Conservation (phyloP, 2,113 vertebrate species). For the Suncus etruscus region DNA sequence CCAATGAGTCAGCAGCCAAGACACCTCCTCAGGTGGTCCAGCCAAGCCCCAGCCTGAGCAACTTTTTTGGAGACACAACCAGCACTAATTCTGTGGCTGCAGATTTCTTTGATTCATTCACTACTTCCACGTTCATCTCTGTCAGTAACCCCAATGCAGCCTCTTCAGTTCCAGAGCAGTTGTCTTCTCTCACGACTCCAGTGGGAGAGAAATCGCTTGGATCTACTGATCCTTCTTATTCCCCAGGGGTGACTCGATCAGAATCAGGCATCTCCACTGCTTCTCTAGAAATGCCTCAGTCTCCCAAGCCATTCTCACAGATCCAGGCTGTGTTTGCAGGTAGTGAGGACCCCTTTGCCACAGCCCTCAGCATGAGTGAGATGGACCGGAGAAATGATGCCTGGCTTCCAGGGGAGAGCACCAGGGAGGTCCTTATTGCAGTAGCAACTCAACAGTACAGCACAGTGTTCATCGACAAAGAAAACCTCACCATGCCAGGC, state of each 20-base stretch:
- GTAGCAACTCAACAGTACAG: slow-evolving; percentile 93
- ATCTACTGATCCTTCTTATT: slow-evolving; percentile 81
- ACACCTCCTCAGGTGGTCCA: slow-evolving; percentile 92
- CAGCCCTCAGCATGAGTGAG: slow-evolving; percentile 96
- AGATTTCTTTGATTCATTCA: slow-evolving; percentile 99
- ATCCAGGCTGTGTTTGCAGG: slow-evolving; percentile 95
- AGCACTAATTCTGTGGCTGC: slow-evolving; percentile 91
- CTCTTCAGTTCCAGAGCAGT: slow-evolving; percentile 82
- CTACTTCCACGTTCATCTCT: slow-evolving; percentile 94
- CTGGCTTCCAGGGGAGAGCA: slow-evolving; percentile 95
- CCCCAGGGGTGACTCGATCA: slow-evolving; percentile 74
- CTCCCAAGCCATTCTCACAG: slow-evolving; percentile 91
- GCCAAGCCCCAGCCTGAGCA: slow-evolving; percentile 98
- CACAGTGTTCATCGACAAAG: slow-evolving; percentile 91
- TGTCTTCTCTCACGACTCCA: slow-evolving; percentile 85
- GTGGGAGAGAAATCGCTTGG: slow-evolving; percentile 76
- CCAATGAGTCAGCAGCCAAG: slow-evolving; percentile 89
- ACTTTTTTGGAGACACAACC: slow-evolving; percentile 94
- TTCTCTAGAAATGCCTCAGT: slow-evolving; percentile 76
- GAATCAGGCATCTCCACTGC: slow-evolving; percentile 72
- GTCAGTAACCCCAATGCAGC: slow-evolving; percentile 96
- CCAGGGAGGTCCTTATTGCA: slow-evolving; percentile 90
- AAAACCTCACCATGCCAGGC: slow-evolving; percentile 96
- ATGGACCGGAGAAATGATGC: slow-evolving; percentile 96
- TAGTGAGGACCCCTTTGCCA: slow-evolving; percentile 95